Evolutionary conservation across 2,113 vertebrate genomes (phyloP).

Genomic region (Etheostoma spectabile): DNA sequence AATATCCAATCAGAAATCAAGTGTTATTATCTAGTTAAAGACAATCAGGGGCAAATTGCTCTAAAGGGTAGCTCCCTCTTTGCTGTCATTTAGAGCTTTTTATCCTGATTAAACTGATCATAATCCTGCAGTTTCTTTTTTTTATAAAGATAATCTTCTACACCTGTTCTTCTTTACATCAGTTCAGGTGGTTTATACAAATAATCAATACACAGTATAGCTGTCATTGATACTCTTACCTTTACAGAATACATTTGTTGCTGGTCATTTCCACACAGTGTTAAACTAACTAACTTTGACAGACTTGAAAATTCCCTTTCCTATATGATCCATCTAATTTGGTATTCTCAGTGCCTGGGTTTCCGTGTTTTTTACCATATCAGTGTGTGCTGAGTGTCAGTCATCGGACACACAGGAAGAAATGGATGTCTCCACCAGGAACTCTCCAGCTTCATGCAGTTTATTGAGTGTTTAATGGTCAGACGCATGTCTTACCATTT

Average conservation of each 20-base stretch:
- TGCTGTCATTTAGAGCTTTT: not conserved
- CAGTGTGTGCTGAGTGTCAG: not conserved
- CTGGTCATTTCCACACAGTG: not conserved
- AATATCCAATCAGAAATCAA: not conserved
- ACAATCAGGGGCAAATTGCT: not conserved
- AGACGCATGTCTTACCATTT: not conserved
- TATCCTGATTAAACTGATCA: not conserved
- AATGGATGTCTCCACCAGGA: conserved; percentile 11
- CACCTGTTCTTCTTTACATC: not conserved
- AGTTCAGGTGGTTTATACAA: not conserved
- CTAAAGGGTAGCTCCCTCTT: not conserved
- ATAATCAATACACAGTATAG: not conserved
- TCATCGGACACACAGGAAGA: conserved; percentile 7
- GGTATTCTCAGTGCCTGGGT: not conserved
- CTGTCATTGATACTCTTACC: not conserved
- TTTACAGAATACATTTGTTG: not conserved
- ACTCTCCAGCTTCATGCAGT: not conserved
- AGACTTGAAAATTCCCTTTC: not conserved
- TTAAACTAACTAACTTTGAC: not conserved
- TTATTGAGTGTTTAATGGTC: not conserved
- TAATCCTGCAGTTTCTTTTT: not conserved
- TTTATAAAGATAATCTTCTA: not conserved
- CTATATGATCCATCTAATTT: not conserved
- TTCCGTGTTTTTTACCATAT: conserved; percentile 15
- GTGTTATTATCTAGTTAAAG: not conserved